Evolutionary conservation across 2,888 invertebrate species (phyloP).

Genomic region (Macrosiphum euphorbiae): DNA sequence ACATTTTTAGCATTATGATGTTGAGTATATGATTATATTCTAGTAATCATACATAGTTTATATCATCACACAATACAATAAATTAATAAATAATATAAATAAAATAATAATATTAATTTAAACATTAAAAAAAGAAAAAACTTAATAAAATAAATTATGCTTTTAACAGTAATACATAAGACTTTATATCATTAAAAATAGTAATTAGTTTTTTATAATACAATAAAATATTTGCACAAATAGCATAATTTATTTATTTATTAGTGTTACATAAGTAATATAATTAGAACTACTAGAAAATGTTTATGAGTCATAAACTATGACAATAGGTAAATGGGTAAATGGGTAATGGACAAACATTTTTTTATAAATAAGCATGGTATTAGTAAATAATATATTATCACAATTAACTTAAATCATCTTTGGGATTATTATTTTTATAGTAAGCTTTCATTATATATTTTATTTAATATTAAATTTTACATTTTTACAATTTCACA

Average conservation of each 20-base stretch:
- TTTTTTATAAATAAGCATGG: not conserved
- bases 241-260: not conserved
- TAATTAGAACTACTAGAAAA: not conserved
- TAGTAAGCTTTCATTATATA: not conserved
- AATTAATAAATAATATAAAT: not conserved
- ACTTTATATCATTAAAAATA: not conserved
- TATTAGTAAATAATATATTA: not conserved
- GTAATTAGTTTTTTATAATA: too few species aligned
- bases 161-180: not conserved
- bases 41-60: not conserved
- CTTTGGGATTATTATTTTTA: not conserved
- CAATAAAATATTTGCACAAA: not conserved
- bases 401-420: not conserved
- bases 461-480: not conserved
- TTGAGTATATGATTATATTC: not conserved
- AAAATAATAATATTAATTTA: not conserved
- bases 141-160: not conserved
- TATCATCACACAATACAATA: not conserved
- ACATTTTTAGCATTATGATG: not conserved
- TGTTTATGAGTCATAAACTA: not conserved
- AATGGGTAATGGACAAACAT: not conserved
- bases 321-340: not conserved
- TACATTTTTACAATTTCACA: too few species aligned
- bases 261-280: not conserved
- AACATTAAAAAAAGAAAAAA: not conserved